Evolutionary conservation across 2,113 vertebrate genomes (phyloP).

Genomic region (Gopherus flavomarginatus): DNA sequence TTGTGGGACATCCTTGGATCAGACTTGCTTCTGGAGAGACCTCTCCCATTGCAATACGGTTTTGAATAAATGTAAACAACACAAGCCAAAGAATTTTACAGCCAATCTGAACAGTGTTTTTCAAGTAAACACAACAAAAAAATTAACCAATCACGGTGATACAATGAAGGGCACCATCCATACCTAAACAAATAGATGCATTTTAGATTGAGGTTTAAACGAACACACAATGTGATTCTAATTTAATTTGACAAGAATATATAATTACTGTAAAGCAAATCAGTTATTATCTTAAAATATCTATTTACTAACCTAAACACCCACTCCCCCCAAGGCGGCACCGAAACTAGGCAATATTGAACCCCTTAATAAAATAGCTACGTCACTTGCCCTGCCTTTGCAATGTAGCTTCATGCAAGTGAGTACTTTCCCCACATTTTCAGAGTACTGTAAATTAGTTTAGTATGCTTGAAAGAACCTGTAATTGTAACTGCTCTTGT

Average conservation of each 20-base stretch:
- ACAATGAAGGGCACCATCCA: constrained; percentile 66
- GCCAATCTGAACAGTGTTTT: constrained; percentile 36
- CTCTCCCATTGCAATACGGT: constrained; percentile 38
- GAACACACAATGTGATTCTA: constrained; percentile 68
- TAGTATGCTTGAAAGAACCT: constrained; percentile 88
- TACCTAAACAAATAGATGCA: constrained; percentile 63
- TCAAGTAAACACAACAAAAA: constrained; percentile 50
- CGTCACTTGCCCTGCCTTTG: constrained; percentile 68
- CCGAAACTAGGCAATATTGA: background rate
- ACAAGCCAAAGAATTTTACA: constrained; percentile 32
- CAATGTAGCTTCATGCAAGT: constrained; percentile 69
- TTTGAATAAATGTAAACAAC: constrained; percentile 62
- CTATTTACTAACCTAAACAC: constrained; percentile 53
- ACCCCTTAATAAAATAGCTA: constrained; percentile 49
- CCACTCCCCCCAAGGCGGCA: constrained; percentile 21
- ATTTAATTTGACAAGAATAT: constrained; percentile 72
- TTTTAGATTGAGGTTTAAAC: constrained; percentile 47
- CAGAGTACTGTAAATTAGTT: constrained; percentile 88
- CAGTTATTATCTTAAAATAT: constrained; percentile 69
- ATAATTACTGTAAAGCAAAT: constrained; percentile 64
- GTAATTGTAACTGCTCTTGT: constrained; percentile 90
- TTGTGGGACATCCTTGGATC: constrained; percentile 59
- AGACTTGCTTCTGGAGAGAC: constrained; percentile 56
- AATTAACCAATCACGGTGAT: constrained; percentile 21
- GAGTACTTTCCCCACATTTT: constrained; percentile 81